Evolutionary conservation across 2,888 invertebrate species (phyloP).

Genomic region (Pandemis cinnamomeana): DNA sequence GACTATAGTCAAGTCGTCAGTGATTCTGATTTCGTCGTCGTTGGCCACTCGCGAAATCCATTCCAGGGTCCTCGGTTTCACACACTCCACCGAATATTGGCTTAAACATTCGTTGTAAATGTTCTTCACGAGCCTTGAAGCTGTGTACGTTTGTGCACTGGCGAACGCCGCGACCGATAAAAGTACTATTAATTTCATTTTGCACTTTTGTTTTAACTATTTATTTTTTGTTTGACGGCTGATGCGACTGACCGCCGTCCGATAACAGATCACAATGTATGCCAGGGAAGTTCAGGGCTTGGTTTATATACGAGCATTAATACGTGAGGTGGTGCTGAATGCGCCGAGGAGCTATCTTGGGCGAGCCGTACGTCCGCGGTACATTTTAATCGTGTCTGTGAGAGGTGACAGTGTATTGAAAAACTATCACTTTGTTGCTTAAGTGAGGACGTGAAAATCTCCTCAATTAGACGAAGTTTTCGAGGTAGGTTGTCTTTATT

Average conservation of each 20-base stretch:
- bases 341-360: slow-evolving; percentile 69
- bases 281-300: slow-evolving; percentile 77
- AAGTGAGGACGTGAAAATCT: slow-evolving; percentile 14
- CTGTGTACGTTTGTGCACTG: slow-evolving; percentile 80
- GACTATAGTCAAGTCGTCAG: slow-evolving; percentile 90
- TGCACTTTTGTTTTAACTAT: slow-evolving; percentile 63
- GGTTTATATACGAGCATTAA: slow-evolving; percentile 85
- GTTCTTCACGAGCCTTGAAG: slow-evolving; percentile 86
- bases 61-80: slow-evolving; percentile 90
- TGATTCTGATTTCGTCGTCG: slow-evolving; percentile 89
- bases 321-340: slow-evolving; percentile 80
- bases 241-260: slow-evolving; percentile 77
- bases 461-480: slow-evolving; percentile 11
- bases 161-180: slow-evolving; percentile 68
- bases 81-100: slow-evolving; percentile 89
- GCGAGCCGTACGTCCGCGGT: slow-evolving; percentile 60
- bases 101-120: slow-evolving; percentile 88
- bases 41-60: slow-evolving; percentile 88
- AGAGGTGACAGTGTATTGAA: slow-evolving; percentile 69
- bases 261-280: slow-evolving; percentile 78
- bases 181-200: slow-evolving; percentile 77
- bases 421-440: slow-evolving; percentile 69
- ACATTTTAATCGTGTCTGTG: slow-evolving; percentile 70
- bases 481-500: background rate
- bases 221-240: slow-evolving; percentile 64